Evolutionary conservation across 35 echinoderm and acorn worm genomes (phyloP).

Genomic region (Diadema setosum): DNA sequence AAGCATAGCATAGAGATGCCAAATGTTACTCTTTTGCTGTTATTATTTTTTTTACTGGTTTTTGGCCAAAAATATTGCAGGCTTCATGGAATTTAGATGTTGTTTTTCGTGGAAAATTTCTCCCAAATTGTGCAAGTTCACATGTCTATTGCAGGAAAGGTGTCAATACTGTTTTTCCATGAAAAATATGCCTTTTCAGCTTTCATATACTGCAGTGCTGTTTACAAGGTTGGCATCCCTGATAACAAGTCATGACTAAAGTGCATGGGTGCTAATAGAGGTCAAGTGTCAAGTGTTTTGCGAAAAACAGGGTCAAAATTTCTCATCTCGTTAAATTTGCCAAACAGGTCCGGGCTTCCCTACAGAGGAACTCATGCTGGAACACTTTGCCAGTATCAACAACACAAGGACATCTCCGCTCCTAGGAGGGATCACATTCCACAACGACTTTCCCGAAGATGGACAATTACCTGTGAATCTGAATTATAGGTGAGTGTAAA

Average conservation of each 20-base stretch:
- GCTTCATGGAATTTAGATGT: not conserved
- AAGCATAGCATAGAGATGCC: no score
- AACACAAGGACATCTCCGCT: not conserved
- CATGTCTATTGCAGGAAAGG: no score
- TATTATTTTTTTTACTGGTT: no score
- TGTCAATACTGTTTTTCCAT: no score
- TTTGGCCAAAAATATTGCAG: not conserved
- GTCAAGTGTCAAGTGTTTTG: not conserved
- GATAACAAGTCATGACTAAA: not conserved
- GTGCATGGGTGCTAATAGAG: not conserved
- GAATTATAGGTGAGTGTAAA: slow-evolving; percentile 58
- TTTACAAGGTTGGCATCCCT: no score
- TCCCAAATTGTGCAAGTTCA: not conserved
- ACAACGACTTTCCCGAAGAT: slow-evolving; percentile 33
- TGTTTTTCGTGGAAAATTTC: not conserved
- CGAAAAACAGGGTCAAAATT: no score
- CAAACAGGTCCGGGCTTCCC: slow-evolving; percentile 55
- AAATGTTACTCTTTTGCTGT: no score
- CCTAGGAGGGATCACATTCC: slow-evolving; percentile 78
- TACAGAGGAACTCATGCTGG: slow-evolving; percentile 68
- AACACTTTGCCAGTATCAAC: not conserved
- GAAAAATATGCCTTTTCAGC: no score
- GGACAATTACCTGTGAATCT: slow-evolving; percentile 30
- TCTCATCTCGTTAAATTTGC: not conserved
- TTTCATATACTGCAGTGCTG: no score